phyloP scores from a whole-genome alignment of 2,113 vertebrate genomes.

The Oncorhynchus nerka region DNA sequence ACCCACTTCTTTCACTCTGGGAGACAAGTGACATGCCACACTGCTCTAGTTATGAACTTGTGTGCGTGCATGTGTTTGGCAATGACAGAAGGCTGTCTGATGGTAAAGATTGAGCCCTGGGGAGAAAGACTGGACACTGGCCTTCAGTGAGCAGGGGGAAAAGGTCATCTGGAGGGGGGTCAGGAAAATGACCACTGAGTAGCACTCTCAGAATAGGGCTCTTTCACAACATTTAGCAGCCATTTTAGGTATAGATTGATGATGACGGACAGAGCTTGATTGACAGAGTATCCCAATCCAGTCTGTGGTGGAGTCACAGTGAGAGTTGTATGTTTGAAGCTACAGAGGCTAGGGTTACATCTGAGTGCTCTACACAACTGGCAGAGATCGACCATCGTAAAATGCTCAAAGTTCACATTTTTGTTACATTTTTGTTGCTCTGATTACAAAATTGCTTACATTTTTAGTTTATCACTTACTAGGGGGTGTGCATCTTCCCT shows the following conservation, averaged over 20 bases:
- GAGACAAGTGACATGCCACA: slow-evolving; percentile 4
- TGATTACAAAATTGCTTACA: no score
- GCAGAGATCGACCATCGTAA: no score
- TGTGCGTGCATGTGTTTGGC: not conserved
- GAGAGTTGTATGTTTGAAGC: no score
- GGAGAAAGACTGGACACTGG: slow-evolving; percentile 20
- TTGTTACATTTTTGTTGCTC: no score
- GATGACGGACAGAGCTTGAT: not conserved
- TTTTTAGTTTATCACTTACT: no score
- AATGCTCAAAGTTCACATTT: no score
- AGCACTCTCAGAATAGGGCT: slow-evolving; percentile 1
- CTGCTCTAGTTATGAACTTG: not conserved
- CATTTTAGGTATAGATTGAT: not conserved
- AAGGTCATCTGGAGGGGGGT: slow-evolving; percentile 26
- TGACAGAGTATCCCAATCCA: no score
- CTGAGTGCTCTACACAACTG: no score
- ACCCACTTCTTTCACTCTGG: no score
- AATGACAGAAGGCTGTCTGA: slow-evolving; percentile 17
- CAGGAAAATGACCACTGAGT: slow-evolving; percentile 23
- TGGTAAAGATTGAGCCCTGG: slow-evolving; percentile 6
- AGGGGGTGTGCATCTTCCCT: no score
- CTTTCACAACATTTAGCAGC: slow-evolving; percentile 4
- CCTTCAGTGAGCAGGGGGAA: slow-evolving; percentile 10
- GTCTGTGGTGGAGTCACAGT: no score
- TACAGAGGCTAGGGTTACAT: no score